Percentiles rank a stretch among this genome's conserved stretches.
These are phyloP conservation scores for Erythrolamprus reginae DNA, from an alignment of 2,113 vertebrate genomes.

Conservation along the genomic window DNA sequence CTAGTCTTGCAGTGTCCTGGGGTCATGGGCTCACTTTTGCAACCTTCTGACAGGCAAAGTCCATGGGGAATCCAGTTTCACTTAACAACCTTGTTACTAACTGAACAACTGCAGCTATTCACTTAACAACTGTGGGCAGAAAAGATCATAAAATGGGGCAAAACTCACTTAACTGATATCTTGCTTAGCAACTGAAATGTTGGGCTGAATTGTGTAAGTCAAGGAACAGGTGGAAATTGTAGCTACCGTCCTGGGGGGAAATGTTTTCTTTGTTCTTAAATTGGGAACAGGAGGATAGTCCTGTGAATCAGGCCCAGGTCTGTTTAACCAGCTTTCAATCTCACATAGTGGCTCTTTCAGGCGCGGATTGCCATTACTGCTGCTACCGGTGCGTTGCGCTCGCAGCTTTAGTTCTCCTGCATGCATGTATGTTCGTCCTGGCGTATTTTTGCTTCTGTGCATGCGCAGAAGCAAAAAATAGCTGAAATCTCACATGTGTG, in stretches of 20 bases:
- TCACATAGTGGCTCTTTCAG: not conserved
- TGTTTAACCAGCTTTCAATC: not conserved
- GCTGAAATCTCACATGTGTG: too few species aligned
- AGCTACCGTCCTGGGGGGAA: not conserved
- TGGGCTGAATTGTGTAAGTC: not conserved
- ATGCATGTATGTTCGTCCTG: too few species aligned
- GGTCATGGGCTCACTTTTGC: too few species aligned
- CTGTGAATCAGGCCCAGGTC: not conserved
- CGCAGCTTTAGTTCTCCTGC: too few species aligned
- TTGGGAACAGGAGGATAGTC: not conserved
- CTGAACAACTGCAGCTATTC: not conserved
- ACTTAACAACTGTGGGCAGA: not conserved
- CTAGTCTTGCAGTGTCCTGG: too few species aligned
- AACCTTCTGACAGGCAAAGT: not conserved
- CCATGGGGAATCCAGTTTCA: not conserved
- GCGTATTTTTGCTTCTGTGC: too few species aligned
- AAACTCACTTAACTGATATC: not conserved
- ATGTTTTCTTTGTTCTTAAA: not conserved
- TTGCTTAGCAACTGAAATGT: not conserved
- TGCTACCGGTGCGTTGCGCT: too few species aligned
- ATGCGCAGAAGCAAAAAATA: too few species aligned
- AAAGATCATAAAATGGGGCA: not conserved
- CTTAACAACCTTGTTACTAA: not conserved
- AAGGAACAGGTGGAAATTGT: not conserved
- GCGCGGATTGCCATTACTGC: too few species aligned